Evolutionary conservation across 2,888 invertebrate genomes (phyloP).

Genomic region (Aleiodes alternator): DNA sequence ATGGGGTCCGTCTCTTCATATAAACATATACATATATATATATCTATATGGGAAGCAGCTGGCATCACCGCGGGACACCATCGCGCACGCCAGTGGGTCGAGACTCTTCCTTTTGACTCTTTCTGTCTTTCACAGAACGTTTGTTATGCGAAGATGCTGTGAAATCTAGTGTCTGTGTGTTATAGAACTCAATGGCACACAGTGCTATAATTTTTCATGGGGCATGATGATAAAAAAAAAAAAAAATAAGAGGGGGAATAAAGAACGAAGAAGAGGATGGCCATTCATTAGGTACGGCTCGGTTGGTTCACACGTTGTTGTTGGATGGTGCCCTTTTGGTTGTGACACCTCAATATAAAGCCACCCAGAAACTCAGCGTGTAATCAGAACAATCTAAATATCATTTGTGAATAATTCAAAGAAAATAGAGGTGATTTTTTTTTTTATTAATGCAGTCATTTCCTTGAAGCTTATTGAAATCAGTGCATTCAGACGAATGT

Average conservation of each 20-base stretch:
- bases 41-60: slow-evolving; percentile 49
- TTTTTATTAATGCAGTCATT: no score
- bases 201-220: slow-evolving; percentile 74
- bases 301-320: slow-evolving; percentile 76
- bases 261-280: slow-evolving; percentile 67
- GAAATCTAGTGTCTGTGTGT: slow-evolving; percentile 32
- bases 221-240: slow-evolving; percentile 39
- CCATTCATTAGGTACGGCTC: slow-evolving; percentile 74
- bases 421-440: no score
- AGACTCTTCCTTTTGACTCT: slow-evolving; percentile 19
- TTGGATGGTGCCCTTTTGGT: slow-evolving; percentile 62
- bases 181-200: slow-evolving; percentile 52
- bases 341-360: slow-evolving; percentile 72
- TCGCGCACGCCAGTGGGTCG: slow-evolving; percentile 57
- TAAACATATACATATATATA: not conserved
- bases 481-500: no score
- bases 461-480: no score
- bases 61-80: slow-evolving; percentile 59
- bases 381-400: slow-evolving; percentile 32
- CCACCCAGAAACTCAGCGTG: slow-evolving; percentile 36
- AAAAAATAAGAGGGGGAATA: slow-evolving; percentile 45
- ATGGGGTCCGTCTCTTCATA: slow-evolving; percentile 8
- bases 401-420: not conserved
- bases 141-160: slow-evolving; percentile 32
- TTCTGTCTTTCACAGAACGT: slow-evolving; percentile 27